Conservation (phyloP, 1,140 invertebrate species). For the Trichogramma pretiosum region DNA sequence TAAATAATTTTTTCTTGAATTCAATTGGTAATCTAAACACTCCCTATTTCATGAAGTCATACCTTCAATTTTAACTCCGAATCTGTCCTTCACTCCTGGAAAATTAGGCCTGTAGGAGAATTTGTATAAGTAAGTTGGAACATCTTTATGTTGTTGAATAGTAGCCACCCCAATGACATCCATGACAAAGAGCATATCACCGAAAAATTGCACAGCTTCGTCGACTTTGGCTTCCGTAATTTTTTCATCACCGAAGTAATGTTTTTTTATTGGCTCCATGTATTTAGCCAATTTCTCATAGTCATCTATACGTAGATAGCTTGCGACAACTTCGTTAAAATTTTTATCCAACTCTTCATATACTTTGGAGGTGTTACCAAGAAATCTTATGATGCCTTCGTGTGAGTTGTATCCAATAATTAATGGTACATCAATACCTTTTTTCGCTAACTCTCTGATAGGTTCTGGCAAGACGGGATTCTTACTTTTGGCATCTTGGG, state of each 20-base stretch:
- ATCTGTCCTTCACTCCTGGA: constrained; percentile 10
- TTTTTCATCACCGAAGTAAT: constrained; percentile 42
- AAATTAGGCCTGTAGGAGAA: constrained; percentile 31
- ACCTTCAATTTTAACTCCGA: constrained; percentile 19
- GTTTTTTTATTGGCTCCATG: constrained; percentile 37
- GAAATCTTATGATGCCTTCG: constrained; percentile 47
- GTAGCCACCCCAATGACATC: constrained; percentile 33
- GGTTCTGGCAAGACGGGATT: constrained; percentile 31
- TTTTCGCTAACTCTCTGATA: constrained; percentile 29
- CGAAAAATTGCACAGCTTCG: constrained; percentile 33
- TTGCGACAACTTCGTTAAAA: constrained; percentile 6
- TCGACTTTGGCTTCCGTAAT: constrained; percentile 24
- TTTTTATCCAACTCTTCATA: constrained; percentile 8
- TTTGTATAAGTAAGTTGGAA: constrained; percentile 41
- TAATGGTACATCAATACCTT: constrained; percentile 46
- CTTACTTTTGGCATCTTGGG: constrained; percentile 18
- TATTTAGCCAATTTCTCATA: constrained; percentile 20
- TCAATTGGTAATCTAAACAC: too few species aligned
- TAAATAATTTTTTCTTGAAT: neutral
- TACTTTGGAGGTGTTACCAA: constrained; percentile 20
- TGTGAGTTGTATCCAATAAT: constrained; percentile 50
- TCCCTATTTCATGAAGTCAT: too few species aligned
- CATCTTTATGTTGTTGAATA: constrained; percentile 28
- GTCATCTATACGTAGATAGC: constrained; percentile 10
- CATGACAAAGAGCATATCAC: constrained; percentile 38